Base-by-base conservation (phyloP, 2,797 vertebrate genomes). In the Acanthiza pusilla region DNA sequence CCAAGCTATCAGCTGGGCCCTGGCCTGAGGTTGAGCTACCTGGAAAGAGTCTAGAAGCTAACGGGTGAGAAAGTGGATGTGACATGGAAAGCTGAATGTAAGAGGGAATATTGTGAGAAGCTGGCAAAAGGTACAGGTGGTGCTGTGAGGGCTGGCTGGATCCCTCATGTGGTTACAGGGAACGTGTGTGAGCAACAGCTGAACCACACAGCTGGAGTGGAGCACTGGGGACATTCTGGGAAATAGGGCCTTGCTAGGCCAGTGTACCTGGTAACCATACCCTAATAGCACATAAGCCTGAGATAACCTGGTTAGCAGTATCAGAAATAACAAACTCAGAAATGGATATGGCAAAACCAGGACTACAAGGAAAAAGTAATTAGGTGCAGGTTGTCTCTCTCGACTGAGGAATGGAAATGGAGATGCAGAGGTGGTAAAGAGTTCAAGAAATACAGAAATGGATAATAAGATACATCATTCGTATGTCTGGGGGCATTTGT, bases 51-150 rank as follows among this genome's bases (percentile, higher is more conserved):
- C 10, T 48, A 62, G 58, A 78, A 94, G 45, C 17, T 34, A 30
- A 77, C 0, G 0, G 60, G 38, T 3, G 0, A 21, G 40, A 40
- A 42, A 66, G 48, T 26, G 16, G 34, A 66, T 43, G 30, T 53
- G 72, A 71, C 0, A 0, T 78, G 23, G 66, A 60, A 76, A 88
- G 50, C 62, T 78, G 91, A 51, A 42, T 42, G 34, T 88, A 54
- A 94, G 79, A 90, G 47, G n/a, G 27, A 72, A 62, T 55, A 53
- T 51, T 81, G 55, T 88, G 43, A 95, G 76, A 83, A 91, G 58
- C 47, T 81, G 70, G 51, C 36, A 90, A 80, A 89, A 88, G 61
- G 51, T 58, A 47, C 54, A 81, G 79, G 47, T 2, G 5, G 50
- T 74, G 76, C 61, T 81, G 29, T 34, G 67, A 66, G 50, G 36